Evolutionary conservation across 2,888 invertebrate genomes (phyloP).

Genomic region (Spilosoma lubricipeda): DNA sequence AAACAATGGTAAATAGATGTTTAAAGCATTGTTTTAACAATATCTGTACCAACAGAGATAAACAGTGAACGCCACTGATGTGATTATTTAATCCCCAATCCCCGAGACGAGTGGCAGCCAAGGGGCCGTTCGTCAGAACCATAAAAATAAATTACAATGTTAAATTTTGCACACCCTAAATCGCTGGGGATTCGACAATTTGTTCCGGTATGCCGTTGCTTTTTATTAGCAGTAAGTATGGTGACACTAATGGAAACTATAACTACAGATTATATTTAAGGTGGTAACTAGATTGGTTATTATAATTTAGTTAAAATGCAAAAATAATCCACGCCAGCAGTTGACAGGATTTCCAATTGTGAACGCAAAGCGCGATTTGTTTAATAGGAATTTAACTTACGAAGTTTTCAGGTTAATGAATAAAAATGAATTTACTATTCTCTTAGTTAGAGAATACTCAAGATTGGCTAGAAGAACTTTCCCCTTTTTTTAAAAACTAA

Average conservation of each 20-base stretch:
- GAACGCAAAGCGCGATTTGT: background rate
- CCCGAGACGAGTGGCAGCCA: conserved; percentile 64
- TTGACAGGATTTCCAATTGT: background rate
- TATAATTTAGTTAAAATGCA: background rate
- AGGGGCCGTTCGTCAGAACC: conserved; percentile 65
- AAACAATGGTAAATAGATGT: conserved; percentile 27
- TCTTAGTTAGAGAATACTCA: too few relatives aligned
- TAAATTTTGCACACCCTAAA: conserved; percentile 81
- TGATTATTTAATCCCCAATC: conserved; percentile 76
- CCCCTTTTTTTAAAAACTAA: too few relatives aligned
- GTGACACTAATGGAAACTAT: conserved; percentile 60
- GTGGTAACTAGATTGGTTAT: conserved; percentile 13
- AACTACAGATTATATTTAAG: conserved; percentile 53
- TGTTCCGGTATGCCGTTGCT: conserved; percentile 74
- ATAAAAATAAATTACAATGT: conserved; percentile 85
- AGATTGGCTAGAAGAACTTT: too few relatives aligned
- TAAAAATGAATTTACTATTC: too few relatives aligned
- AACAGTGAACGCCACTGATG: conserved; percentile 66
- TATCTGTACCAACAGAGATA: conserved; percentile 64
- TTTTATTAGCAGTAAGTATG: conserved; percentile 71
- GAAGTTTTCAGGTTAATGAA: too few relatives aligned
- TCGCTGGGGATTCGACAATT: conserved; percentile 75
- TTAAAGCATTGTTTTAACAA: conserved; percentile 41
- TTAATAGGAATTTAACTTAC: too few relatives aligned
- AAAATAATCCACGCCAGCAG: too few relatives aligned